Conservation (phyloP, 2,113 vertebrate genomes). For the Saimiri boliviensis region DNA sequence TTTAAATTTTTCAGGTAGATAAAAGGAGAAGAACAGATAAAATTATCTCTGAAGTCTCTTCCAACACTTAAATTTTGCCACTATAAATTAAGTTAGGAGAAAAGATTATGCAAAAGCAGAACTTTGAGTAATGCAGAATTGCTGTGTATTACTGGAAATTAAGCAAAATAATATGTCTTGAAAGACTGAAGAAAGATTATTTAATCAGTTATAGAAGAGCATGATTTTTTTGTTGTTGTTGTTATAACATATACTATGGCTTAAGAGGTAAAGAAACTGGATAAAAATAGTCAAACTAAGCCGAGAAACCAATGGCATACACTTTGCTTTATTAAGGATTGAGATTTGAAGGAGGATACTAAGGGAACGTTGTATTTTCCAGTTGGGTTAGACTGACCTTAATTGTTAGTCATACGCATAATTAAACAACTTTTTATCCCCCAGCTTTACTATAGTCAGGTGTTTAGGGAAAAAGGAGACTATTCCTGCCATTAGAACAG, state of each 20-base stretch:
- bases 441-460: not conserved
- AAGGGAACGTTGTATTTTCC: not conserved
- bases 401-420: not conserved
- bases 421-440: not conserved
- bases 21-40: not conserved
- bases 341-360: not conserved
- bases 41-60: not conserved
- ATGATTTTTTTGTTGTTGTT: not conserved
- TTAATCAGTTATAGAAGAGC: not conserved
- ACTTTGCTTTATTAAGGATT: not conserved
- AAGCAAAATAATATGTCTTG: not conserved
- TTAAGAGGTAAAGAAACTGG: not conserved
- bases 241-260: not conserved
- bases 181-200: not conserved
- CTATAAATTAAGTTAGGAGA: constrained; percentile 9
- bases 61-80: not conserved
- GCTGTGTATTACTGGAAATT: not conserved
- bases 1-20: not conserved
- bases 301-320: not conserved
- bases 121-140: not conserved
- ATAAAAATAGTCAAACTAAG: not conserved
- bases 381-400: not conserved
- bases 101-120: not conserved
- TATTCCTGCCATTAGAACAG: not conserved
- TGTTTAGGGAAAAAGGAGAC: not conserved